A percentile compares a stretch with the other conserved stretches of the same genome.
Conservation (phyloP, 2,797 vertebrate genomes). For the Leptoclinus maculatus region DNA sequence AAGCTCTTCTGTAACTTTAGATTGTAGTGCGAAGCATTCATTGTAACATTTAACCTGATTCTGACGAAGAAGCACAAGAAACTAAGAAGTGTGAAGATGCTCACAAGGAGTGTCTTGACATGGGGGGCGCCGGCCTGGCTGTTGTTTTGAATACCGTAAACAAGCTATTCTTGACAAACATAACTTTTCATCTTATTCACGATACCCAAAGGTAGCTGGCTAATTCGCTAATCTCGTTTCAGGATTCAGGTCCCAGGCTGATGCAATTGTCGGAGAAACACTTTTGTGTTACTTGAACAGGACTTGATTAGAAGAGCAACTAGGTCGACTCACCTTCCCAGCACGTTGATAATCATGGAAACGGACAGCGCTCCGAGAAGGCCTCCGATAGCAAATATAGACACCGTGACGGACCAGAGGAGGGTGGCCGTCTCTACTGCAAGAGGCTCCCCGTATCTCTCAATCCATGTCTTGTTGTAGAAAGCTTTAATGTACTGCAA, state of each 20-base stretch:
- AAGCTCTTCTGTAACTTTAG: no score
- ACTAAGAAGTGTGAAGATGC: no score
- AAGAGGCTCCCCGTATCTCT: conserved; percentile 81
- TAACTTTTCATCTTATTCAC: no score
- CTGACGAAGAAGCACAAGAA: no score
- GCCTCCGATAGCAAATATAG: conserved; percentile 94
- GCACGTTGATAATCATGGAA: conserved; percentile 85
- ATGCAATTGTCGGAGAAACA: not conserved
- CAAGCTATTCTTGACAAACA: no score
- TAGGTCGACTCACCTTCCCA: conserved; percentile 89
- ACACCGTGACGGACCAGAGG: conserved; percentile 95
- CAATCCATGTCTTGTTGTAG: conserved; percentile 91
- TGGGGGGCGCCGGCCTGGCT: no score
- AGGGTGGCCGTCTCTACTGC: conserved; percentile 81
- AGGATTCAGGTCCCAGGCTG: not conserved
- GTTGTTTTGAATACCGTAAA: no score
- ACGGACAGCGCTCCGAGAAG: conserved; percentile 89
- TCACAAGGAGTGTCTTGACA: no score
- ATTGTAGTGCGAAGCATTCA: no score
- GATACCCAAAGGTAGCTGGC: no score
- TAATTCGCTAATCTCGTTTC: not conserved
- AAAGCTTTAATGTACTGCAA: conserved; percentile 92
- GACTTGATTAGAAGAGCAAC: not conserved
- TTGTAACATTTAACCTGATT: no score
- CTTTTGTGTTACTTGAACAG: not conserved